Conservation (phyloP, 2,113 vertebrate species). For the Acrocephalus arundinaceus region DNA sequence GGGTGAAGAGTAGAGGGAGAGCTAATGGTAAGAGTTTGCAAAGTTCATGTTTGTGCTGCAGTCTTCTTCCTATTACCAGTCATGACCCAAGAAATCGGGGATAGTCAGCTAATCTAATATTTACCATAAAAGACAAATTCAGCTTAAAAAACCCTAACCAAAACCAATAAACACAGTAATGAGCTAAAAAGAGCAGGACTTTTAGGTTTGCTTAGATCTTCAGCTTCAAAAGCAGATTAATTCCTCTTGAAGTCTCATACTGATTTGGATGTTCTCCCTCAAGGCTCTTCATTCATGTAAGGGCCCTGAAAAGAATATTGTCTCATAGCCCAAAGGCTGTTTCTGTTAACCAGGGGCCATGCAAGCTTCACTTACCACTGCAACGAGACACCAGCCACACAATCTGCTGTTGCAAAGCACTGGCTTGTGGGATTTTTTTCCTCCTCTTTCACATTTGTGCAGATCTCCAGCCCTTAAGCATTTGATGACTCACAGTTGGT, state of each 20-base stretch:
- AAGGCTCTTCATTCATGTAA: not conserved
- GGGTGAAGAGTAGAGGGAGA: constrained; percentile 23
- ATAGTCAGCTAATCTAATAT: not conserved
- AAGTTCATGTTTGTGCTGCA: constrained; percentile 1
- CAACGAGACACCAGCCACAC: not conserved
- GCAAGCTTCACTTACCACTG: not conserved
- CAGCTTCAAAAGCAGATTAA: not conserved
- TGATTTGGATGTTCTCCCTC: not conserved
- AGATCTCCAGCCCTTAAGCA: not conserved
- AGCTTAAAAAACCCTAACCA: not conserved
- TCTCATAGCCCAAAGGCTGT: not conserved
- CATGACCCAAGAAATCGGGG: not conserved
- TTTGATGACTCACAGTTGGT: not conserved
- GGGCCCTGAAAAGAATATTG: not conserved
- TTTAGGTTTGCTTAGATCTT: constrained; percentile 17
- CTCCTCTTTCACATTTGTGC: not conserved
- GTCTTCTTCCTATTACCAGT: not conserved
- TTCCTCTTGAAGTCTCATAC: not conserved
- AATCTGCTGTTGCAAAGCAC: not conserved
- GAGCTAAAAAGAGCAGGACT: not conserved
- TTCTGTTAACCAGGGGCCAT: not conserved
- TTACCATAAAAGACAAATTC: not conserved
- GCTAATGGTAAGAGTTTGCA: not conserved
- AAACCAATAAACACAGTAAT: not conserved
- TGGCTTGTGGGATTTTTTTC: not conserved